phyloP scores from a whole-genome alignment of 2,888 invertebrate species.

The Emesis russula region DNA sequence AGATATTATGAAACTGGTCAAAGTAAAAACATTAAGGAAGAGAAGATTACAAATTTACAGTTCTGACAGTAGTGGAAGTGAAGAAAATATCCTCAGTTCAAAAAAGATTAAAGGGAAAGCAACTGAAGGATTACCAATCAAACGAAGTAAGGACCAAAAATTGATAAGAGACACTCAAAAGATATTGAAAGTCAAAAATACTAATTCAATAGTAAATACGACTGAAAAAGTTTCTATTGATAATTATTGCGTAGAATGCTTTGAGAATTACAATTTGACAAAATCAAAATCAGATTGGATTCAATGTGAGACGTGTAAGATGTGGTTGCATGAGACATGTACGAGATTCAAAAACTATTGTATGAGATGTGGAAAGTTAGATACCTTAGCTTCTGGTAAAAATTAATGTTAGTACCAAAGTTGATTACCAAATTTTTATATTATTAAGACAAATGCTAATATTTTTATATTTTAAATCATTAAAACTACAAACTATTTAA shows the following conservation, averaged over 20 bases:
- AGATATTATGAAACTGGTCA: constrained; percentile 58
- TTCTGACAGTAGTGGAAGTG: constrained; percentile 63
- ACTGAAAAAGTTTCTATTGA: constrained; percentile 62
- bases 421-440: constrained; percentile 52
- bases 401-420: constrained; percentile 67
- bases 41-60: constrained; percentile 60
- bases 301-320: constrained; percentile 64
- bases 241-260: constrained; percentile 70
- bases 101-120: constrained; percentile 64
- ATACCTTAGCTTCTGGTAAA: constrained; percentile 58
- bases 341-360: constrained; percentile 64
- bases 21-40: constrained; percentile 58
- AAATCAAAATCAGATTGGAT: constrained; percentile 73
- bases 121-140: constrained; percentile 62
- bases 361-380: constrained; percentile 69
- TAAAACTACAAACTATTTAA: constrained; percentile 33
- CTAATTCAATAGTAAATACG: constrained; percentile 67
- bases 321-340: constrained; percentile 67
- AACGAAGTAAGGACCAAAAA: constrained; percentile 55
- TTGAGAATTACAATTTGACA: constrained; percentile 76
- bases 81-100: constrained; percentile 66
- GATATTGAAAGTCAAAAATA: constrained; percentile 71
- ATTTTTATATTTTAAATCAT: constrained; percentile 41
- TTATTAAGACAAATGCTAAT: constrained; percentile 52
- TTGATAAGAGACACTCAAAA: constrained; percentile 70